Base-by-base conservation (phyloP, 2,797 vertebrate genomes). In the Varecia variegata region DNA sequence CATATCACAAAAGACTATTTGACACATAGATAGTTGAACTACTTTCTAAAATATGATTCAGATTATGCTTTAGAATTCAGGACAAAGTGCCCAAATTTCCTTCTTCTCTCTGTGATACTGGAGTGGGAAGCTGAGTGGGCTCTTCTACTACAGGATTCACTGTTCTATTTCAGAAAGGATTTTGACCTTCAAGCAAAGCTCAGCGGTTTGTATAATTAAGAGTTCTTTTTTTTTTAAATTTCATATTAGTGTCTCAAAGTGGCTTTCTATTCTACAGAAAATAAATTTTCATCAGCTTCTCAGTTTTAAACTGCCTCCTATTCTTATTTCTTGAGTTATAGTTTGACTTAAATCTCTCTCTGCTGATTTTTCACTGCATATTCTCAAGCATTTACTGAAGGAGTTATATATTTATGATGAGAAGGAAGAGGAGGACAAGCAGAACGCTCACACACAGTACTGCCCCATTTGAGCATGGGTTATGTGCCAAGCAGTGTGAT, bases 41-140 rank as follows among this genome's bases (percentile, higher is more conserved):
- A 58, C 14, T 73, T 96, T 45, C 58, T 90, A 81, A 93, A 95
- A 84, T 80, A 35, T 4, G 20, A 81, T 89, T 84, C 56, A 12
- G 52, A 76, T 84, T 60, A 62, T 20, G 3, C 35, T 67, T 87
- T 90, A 70, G 52, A 95, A 77, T 13, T 89, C n/a, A 89, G 70
- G 40, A 89, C 56, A 89, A 87, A 92, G 65, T 67, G 38, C 47
- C 52, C 3, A 47, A 25, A 56, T 84, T 79, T 79, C 83, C 62
- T 76, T 87, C 73, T 81, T 81, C 27, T 7, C 65, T 83, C 81
- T 52, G 18, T 90, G 20, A 52, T 12, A 20, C 30, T 38, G 12
- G 5, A 62, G 25, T 45, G 11, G 40, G 38, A 76, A 50, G 18
- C 4, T n/a, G 8, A 68, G 23, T 12, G 27, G 18, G 5, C 18